phyloP scores from a whole-genome alignment of 1,140 invertebrate species.

The Drosophila prosaltans region DNA sequence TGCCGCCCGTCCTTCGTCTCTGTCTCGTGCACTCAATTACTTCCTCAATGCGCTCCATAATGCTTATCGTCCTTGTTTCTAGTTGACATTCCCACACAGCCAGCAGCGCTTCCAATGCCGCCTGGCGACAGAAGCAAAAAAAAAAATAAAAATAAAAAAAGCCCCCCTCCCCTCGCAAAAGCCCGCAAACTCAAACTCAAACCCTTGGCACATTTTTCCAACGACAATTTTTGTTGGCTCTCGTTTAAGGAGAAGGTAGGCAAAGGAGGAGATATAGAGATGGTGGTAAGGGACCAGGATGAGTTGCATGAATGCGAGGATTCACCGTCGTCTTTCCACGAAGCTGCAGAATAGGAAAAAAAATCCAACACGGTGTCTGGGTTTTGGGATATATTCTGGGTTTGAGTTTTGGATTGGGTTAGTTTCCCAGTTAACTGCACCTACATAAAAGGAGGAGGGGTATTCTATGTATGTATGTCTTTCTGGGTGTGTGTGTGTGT shows the following conservation, averaged over 20 bases:
- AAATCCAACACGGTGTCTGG: constrained; percentile 57
- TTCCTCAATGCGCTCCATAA: constrained; percentile 81
- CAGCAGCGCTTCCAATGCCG: constrained; percentile 53
- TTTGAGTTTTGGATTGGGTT: constrained; percentile 62
- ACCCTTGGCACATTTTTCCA: constrained; percentile 79
- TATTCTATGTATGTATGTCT: constrained; percentile 20
- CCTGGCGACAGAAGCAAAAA: constrained; percentile 9
- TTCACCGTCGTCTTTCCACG: constrained; percentile 62
- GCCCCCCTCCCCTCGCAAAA: too few species aligned
- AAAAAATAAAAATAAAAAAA: neutral
- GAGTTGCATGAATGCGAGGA: constrained; percentile 9
- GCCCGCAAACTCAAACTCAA: constrained; percentile 30
- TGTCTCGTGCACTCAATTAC: constrained; percentile 80
- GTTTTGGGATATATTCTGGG: constrained; percentile 60
- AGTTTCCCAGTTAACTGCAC: constrained; percentile 61
- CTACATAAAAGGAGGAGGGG: constrained; percentile 12
- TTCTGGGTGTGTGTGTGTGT: constrained; percentile 25
- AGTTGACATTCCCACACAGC: constrained; percentile 78
- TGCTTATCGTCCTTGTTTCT: constrained; percentile 81
- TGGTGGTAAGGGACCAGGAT: neutral
- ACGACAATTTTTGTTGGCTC: constrained; percentile 78
- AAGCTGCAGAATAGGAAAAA: constrained; percentile 68
- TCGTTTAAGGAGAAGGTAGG: constrained; percentile 27
- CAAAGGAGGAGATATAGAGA: neutral
- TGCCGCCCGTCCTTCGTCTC: constrained; percentile 38